phyloP scores from a whole-genome alignment of 2,113 vertebrate genomes.

The Spheniscus mendiculus region DNA sequence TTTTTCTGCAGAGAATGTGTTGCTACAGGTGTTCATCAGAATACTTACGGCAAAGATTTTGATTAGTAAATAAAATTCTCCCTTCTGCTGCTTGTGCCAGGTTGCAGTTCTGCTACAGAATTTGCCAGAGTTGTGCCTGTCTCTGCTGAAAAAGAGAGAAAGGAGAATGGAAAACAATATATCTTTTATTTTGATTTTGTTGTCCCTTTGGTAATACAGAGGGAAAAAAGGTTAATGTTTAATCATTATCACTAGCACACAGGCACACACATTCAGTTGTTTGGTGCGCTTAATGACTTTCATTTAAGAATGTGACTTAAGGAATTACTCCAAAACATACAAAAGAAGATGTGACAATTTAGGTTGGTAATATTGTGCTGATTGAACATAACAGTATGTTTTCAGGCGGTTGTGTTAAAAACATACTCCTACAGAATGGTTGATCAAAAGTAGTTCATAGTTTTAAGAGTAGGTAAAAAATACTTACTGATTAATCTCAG shows the following conservation, averaged over 20 bases:
- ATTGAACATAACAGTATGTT: not conserved
- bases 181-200: not conserved
- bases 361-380: not conserved
- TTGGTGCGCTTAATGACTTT: accelerated
- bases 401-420: not conserved
- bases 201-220: not conserved
- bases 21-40: not conserved
- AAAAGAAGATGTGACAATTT: not conserved
- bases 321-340: not conserved
- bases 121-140: not conserved
- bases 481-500: not conserved
- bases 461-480: not conserved
- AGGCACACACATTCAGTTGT: not conserved
- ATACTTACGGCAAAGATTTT: not conserved
- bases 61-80: not conserved
- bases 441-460: not conserved
- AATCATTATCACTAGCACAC: not conserved
- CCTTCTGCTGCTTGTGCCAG: not conserved
- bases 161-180: no score
- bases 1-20: not conserved
- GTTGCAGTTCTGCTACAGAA: not conserved
- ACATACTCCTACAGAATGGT: not conserved
- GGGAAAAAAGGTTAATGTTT: not conserved
- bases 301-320: not conserved
- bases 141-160: not conserved